Evolutionary conservation across 1,140 invertebrate species (phyloP).

Genomic region (Pseudomyrmex cubaensis): DNA sequence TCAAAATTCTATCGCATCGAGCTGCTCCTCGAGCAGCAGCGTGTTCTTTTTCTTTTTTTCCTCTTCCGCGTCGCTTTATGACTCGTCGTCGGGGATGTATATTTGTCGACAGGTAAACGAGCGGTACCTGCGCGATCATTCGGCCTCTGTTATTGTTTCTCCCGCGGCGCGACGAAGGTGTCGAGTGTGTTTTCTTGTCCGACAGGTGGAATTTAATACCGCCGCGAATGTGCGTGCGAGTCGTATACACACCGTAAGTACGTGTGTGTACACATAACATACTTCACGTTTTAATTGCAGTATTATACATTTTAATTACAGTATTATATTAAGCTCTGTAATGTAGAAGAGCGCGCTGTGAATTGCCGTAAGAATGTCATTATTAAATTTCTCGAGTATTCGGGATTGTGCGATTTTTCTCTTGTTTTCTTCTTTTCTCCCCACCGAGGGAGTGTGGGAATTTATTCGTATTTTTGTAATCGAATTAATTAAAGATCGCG

Average conservation of each 20-base stretch:
- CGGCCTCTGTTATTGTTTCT: conserved; percentile 25
- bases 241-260: neutral
- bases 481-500: too few relatives aligned
- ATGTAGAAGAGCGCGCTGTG: neutral
- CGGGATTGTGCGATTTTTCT: neutral
- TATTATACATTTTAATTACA: conserved; percentile 10
- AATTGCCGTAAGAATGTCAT: neutral
- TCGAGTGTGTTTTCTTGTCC: conserved; percentile 14
- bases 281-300: neutral
- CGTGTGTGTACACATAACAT: neutral
- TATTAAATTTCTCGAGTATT: neutral
- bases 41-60: conserved; percentile 7
- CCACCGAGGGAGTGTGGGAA: too few relatives aligned
- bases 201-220: conserved; percentile 46
- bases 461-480: too few relatives aligned
- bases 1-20: conserved; percentile 63
- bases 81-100: conserved; percentile 1
- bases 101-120: conserved; percentile 12
- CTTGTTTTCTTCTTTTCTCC: too few relatives aligned
- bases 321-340: conserved; percentile 18
- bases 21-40: conserved; percentile 8
- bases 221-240: neutral
- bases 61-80: neutral
- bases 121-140: conserved; percentile 14
- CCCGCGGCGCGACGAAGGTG: neutral